These are phyloP conservation scores for Drosophila navojoa DNA, from an alignment of 1,140 invertebrate species.

Conservation along the genomic window DNA sequence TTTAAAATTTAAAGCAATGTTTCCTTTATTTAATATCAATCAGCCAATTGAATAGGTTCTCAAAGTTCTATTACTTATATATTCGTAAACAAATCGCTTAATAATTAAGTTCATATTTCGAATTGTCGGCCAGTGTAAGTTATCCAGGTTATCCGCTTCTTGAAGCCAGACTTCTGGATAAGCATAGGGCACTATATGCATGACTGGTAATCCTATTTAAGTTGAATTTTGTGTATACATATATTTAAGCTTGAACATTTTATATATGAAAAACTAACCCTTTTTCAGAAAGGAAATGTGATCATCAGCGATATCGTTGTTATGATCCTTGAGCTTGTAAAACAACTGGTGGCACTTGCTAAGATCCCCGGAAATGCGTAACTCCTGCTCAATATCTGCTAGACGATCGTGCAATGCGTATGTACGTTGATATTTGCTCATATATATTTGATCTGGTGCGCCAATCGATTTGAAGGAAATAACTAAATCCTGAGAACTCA, in stretches of 20 bases:
- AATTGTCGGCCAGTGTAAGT: constrained; percentile 37
- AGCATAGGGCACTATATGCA: constrained; percentile 36
- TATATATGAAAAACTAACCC: constrained; percentile 10
- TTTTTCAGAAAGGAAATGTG: constrained; percentile 16
- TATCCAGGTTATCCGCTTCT: constrained; percentile 16
- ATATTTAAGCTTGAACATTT: too few relatives aligned
- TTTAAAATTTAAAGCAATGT: neutral
- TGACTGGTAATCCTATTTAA: constrained; percentile 13
- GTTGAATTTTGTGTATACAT: neutral
- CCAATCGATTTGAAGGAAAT: constrained; percentile 34
- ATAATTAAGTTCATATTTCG: constrained; percentile 33
- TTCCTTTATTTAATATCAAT: neutral
- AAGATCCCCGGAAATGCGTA: constrained; percentile 6
- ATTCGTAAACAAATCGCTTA: constrained; percentile 20
- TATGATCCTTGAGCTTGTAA: constrained; percentile 24
- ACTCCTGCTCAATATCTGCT: constrained; percentile 17
- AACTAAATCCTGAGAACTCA: constrained; percentile 1
- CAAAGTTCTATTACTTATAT: neutral
- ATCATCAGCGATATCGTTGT: constrained; percentile 19
- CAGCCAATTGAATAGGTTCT: too few relatives aligned
- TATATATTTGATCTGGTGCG: constrained; percentile 24
- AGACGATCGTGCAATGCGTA: constrained; percentile 17
- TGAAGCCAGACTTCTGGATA: constrained; percentile 32
- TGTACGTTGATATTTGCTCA: constrained; percentile 23
- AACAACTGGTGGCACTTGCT: constrained; percentile 5